phyloP scores from a whole-genome alignment of 2,797 vertebrate species.

The Potorous gilbertii region DNA sequence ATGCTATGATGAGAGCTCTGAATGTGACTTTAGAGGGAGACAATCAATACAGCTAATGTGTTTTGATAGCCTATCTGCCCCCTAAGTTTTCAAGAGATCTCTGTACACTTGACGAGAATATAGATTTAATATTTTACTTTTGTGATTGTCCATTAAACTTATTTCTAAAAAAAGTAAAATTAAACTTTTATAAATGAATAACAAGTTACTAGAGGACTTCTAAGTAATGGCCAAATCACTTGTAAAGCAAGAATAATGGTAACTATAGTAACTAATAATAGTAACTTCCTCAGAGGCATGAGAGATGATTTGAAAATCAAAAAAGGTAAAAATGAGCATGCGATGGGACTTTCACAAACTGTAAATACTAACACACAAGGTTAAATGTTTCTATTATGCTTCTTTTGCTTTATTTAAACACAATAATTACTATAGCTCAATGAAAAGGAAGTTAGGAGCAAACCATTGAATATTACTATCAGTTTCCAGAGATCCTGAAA shows the following conservation, averaged over 20 bases:
- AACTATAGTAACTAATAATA: background rate
- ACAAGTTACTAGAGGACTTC: background rate
- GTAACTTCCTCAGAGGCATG: background rate
- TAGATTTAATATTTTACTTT: background rate
- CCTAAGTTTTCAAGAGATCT: background rate
- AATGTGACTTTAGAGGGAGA: background rate
- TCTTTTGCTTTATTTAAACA: background rate
- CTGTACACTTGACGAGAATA: background rate
- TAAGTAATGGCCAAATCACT: background rate
- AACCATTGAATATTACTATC: background rate
- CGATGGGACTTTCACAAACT: background rate
- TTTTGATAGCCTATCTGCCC: background rate
- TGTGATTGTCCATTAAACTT: background rate
- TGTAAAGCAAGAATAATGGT: background rate
- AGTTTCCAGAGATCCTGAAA: constrained; percentile 51
- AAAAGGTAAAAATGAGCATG: background rate
- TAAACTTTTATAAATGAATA: background rate
- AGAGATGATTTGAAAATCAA: background rate
- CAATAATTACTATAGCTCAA: background rate
- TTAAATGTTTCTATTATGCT: background rate
- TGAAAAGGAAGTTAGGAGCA: constrained; percentile 17
- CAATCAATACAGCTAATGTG: background rate
- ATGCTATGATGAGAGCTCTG: background rate
- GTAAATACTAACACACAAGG: background rate
- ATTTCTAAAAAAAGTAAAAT: background rate